Evolutionary conservation across 2,888 invertebrate genomes (phyloP).

Genomic region (Conus canariensis): DNA sequence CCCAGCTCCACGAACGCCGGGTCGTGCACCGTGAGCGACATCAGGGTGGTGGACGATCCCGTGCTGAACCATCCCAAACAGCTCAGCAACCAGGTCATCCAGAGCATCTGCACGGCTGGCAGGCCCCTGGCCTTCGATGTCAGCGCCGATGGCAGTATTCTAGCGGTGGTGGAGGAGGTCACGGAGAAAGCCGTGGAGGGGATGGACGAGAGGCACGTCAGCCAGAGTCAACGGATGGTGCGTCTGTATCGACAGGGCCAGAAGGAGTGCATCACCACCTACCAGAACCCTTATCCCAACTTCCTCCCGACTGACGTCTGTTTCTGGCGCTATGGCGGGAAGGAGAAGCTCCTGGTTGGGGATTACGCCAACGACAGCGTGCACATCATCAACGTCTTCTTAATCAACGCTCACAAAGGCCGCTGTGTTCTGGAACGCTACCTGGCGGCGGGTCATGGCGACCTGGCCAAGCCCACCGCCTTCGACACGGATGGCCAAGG

Average conservation of each 20-base stretch:
- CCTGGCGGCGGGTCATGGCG: conserved; percentile 26
- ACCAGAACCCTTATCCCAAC: background rate
- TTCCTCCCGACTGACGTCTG: conserved; percentile 35
- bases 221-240: background rate
- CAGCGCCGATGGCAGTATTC: background rate
- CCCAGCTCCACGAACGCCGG: background rate
- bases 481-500: conserved; percentile 32
- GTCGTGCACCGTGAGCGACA: background rate
- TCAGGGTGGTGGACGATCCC: conserved; percentile 1
- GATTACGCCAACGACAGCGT: conserved; percentile 32
- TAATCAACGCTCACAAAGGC: conserved; percentile 9
- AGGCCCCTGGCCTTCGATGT: conserved; percentile 16
- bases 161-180: conserved; percentile 25
- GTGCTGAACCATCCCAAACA: background rate
- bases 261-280: background rate
- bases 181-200: background rate
- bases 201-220: background rate
- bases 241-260: conserved; percentile 10
- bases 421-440: conserved; percentile 26
- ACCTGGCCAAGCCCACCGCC: conserved; percentile 26
- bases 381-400: conserved; percentile 20
- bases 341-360: conserved; percentile 22
- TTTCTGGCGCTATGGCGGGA: conserved; percentile 6
- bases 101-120: background rate
- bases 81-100: background rate